Conservation (phyloP, 1,140 invertebrate genomes). For the Mizuhopecten yessoensis region DNA sequence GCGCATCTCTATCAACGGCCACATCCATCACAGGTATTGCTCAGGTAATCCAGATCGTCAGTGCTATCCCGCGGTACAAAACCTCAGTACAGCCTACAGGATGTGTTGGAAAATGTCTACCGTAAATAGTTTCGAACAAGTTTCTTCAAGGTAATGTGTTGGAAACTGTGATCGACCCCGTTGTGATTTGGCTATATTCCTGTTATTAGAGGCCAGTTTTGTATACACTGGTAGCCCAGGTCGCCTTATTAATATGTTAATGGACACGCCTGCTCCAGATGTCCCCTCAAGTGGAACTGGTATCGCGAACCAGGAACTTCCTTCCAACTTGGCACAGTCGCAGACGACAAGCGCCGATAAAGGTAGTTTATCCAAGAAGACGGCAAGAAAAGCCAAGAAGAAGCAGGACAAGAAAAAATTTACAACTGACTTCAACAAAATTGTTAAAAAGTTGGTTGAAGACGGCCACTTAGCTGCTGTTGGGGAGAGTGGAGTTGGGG, state of each 20-base stretch:
- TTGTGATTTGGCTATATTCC: not conserved
- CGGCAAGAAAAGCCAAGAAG: not conserved
- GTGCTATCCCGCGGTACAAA: not conserved
- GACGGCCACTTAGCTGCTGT: not conserved
- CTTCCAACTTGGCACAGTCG: not conserved
- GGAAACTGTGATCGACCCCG: too few species aligned
- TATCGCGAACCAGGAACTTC: not conserved
- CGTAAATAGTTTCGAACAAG: not conserved
- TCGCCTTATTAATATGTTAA: not conserved
- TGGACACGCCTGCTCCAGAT: slow-evolving; percentile 36
- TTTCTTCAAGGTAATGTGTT: not conserved
- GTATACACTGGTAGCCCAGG: not conserved
- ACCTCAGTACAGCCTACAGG: not conserved
- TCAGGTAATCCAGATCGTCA: not conserved
- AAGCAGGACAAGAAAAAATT: slow-evolving; percentile 5
- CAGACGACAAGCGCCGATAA: not conserved
- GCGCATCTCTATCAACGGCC: not conserved
- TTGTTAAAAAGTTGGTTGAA: slow-evolving; percentile 14
- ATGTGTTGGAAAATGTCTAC: not conserved
- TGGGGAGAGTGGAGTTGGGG: not conserved
- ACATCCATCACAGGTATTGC: slow-evolving; percentile 23
- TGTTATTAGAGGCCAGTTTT: not conserved
- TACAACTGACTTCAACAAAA: not conserved
- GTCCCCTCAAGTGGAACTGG: not conserved
- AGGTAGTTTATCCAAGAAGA: not conserved